Conservation (phyloP, 2,113 vertebrate species). For the Pollimyrus isidori region DNA sequence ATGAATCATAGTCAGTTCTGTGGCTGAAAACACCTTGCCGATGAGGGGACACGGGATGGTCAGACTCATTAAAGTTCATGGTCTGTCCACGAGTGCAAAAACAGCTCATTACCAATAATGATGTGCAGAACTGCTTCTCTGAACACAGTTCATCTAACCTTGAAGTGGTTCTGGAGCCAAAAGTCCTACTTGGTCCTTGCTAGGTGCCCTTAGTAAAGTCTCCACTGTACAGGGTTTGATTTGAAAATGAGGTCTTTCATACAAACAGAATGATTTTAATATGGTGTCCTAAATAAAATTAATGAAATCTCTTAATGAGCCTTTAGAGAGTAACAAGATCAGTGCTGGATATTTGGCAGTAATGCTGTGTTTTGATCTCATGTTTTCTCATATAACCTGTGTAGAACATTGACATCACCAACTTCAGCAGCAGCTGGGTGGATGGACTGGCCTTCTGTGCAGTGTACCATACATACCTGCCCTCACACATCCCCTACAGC, state of each 20-base stretch:
- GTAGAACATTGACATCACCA: slow-evolving; percentile 64
- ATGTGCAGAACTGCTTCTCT: not conserved
- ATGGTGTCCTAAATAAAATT: not conserved
- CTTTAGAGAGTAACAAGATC: not conserved
- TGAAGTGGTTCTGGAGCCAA: not conserved
- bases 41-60: not conserved
- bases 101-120: not conserved
- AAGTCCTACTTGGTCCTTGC: not conserved
- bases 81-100: not conserved
- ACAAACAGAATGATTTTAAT: not conserved
- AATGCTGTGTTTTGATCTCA: not conserved
- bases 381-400: slow-evolving; percentile 14
- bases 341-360: not conserved
- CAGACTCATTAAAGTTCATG: not conserved
- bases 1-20: not conserved
- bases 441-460: slow-evolving; percentile 64
- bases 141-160: not conserved
- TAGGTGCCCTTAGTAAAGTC: not conserved
- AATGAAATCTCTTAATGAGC: not conserved
- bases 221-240: not conserved
- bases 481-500: slow-evolving; percentile 46
- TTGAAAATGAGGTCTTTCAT: not conserved
- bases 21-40: not conserved
- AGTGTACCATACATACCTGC: slow-evolving; percentile 58
- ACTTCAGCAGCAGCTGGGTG: slow-evolving; percentile 66